A percentile compares a stretch with the other conserved stretches of the same genome.
Conservation (phyloP, 2,888 invertebrate species). For the Gymnocheta viridis region DNA sequence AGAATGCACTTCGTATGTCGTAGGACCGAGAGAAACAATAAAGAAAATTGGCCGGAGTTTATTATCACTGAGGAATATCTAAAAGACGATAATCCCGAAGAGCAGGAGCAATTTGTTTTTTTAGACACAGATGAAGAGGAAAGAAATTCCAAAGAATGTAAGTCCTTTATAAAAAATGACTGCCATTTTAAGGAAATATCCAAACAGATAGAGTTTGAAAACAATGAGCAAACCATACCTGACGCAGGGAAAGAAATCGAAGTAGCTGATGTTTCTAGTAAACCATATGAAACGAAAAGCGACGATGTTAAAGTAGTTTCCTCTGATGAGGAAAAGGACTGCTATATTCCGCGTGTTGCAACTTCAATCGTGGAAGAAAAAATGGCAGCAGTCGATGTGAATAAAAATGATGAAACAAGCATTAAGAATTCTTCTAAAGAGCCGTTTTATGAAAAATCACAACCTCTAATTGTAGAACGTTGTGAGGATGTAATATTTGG, state of each 20-base stretch:
- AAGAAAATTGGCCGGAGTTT: slow-evolving; percentile 71
- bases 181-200: neutral
- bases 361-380: slow-evolving; percentile 18
- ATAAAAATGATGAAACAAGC: slow-evolving; percentile 14
- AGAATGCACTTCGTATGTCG: slow-evolving; percentile 50
- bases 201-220: neutral
- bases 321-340: neutral
- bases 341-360: neutral
- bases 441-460: neutral
- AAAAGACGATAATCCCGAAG: slow-evolving; percentile 40
- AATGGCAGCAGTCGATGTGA: neutral
- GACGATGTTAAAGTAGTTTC: neutral
- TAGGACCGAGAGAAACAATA: neutral
- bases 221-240: neutral
- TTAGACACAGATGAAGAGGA: slow-evolving; percentile 68
- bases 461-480: slow-evolving; percentile 60
- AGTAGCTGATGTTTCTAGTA: neutral
- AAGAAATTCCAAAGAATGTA: neutral
- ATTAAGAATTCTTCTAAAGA: neutral
- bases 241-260: neutral
- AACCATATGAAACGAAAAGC: neutral
- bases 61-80: slow-evolving; percentile 72
- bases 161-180: neutral
- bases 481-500: slow-evolving; percentile 77
- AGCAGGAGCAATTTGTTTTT: slow-evolving; percentile 68